These are phyloP conservation scores for Maccullochella peelii DNA, from an alignment of 2,113 vertebrate genomes.

Conservation along the genomic window DNA sequence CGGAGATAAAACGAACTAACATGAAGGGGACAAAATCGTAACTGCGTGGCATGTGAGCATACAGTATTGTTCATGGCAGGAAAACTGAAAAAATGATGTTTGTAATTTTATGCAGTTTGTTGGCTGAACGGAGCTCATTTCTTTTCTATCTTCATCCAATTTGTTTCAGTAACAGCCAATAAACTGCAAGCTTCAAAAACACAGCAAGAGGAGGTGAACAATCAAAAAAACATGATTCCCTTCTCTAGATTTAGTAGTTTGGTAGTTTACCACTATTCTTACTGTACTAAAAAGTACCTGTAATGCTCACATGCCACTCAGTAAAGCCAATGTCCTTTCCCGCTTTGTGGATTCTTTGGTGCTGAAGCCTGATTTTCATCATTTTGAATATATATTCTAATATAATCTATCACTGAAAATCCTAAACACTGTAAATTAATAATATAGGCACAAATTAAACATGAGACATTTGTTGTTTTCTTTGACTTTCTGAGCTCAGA, in stretches of 20 bases:
- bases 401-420: background rate
- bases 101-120: background rate
- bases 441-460: background rate
- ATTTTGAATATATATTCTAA: background rate
- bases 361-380: background rate
- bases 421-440: background rate
- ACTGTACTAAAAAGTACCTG: background rate
- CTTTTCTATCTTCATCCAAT: background rate
- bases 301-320: constrained; percentile 13
- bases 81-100: background rate
- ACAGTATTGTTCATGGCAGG: background rate
- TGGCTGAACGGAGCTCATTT: background rate
- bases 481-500: background rate
- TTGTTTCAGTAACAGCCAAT: too few relatives aligned
- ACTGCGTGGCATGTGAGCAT: constrained; percentile 12
- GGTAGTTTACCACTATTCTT: background rate
- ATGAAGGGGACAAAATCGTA: background rate
- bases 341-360: background rate
- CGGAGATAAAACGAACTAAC: background rate
- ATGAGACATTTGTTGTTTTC: background rate
- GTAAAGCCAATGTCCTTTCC: background rate
- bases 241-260: background rate
- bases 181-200: background rate
- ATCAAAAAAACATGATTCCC: background rate
- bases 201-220: background rate